A percentile compares a stretch with the other conserved stretches of the same genome.
Evolutionary conservation across 2,113 vertebrate genomes (phyloP).

Genomic region (Actinemys pallida): DNA sequence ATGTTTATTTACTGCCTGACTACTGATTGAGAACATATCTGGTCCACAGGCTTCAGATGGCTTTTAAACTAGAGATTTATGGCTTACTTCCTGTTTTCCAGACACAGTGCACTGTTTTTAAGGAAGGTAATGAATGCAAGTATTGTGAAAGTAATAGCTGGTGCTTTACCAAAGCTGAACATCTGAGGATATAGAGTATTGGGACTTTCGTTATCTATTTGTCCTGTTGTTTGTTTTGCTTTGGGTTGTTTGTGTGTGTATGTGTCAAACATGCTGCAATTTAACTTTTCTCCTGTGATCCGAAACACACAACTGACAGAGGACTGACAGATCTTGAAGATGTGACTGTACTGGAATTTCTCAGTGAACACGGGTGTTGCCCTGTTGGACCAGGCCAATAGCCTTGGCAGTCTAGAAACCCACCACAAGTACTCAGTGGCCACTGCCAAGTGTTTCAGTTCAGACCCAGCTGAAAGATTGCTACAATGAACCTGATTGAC

Average conservation of each 20-base stretch:
- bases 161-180: slow-evolving; percentile 37
- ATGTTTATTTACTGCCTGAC: slow-evolving; percentile 89
- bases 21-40: slow-evolving; percentile 87
- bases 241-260: neutral
- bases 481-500: rapidly evolving
- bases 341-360: neutral
- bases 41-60: slow-evolving; percentile 83
- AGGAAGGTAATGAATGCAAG: slow-evolving; percentile 79
- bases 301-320: neutral
- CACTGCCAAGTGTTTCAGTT: neutral
- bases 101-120: slow-evolving; percentile 76
- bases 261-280: neutral
- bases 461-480: neutral
- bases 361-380: neutral
- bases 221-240: neutral
- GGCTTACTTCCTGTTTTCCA: slow-evolving; percentile 85
- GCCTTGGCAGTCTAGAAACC: neutral
- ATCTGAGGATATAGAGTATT: neutral
- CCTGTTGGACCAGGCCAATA: neutral
- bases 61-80: slow-evolving; percentile 83
- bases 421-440: neutral
- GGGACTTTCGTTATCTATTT: neutral
- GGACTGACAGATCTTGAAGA: too few species aligned
- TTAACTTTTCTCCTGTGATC: neutral
- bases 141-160: slow-evolving; percentile 74